A percentile compares a stretch with the other conserved stretches of the same genome.
phyloP scores from a whole-genome alignment of 2,888 invertebrate species.

The Griposia aprilina region DNA sequence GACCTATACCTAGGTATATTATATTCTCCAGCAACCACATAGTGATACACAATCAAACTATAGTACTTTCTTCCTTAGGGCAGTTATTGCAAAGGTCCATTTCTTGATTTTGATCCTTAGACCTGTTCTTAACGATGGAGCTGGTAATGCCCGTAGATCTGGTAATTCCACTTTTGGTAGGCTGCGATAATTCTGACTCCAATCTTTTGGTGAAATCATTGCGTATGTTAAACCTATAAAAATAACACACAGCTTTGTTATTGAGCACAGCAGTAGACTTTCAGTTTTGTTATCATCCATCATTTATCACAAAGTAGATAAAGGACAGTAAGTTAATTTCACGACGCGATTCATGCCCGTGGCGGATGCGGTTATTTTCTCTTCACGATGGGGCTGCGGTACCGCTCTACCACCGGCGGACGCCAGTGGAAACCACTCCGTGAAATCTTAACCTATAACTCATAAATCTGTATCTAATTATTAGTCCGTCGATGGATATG shows the following conservation, averaged over 20 bases:
- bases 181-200: not conserved
- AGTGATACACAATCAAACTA: not conserved
- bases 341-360: not conserved
- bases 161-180: not conserved
- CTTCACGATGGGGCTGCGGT: too few species aligned
- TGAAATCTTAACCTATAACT: too few species aligned
- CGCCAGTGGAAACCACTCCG: too few species aligned
- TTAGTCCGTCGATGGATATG: too few species aligned
- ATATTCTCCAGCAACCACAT: too few species aligned
- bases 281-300: not conserved
- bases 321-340: not conserved
- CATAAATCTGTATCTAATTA: too few species aligned
- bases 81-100: not conserved
- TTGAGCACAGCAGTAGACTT: not conserved
- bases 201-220: not conserved
- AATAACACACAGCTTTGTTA: not conserved
- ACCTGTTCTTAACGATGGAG: not conserved
- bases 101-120: not conserved
- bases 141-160: not conserved
- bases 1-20: not conserved
- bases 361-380: too few species aligned
- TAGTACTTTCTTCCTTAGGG: not conserved
- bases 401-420: too few species aligned
- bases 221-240: conserved; percentile 36
- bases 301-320: not conserved